Evolutionary conservation across 1,140 invertebrate genomes (phyloP).

Genomic region (Lamellibrachia luymesi): DNA sequence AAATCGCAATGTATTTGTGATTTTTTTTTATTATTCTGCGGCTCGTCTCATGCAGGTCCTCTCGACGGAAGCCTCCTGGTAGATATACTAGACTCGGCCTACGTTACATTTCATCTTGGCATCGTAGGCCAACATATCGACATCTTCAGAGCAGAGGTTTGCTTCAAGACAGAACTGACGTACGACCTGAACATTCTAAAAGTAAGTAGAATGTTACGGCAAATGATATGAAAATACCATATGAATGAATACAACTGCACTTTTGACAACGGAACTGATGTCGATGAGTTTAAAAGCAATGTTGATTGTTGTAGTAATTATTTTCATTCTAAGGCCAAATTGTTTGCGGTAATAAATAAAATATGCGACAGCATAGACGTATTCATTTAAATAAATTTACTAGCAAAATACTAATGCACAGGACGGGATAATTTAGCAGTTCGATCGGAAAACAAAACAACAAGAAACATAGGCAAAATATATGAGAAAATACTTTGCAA

Average conservation of each 20-base stretch:
- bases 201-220: neutral
- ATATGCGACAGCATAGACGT: neutral
- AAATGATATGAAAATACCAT: neutral
- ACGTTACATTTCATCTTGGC: neutral
- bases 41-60: neutral
- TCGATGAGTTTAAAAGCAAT: too few relatives aligned
- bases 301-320: too few relatives aligned
- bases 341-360: too few relatives aligned
- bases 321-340: too few relatives aligned
- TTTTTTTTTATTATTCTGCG: neutral
- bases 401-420: too few relatives aligned
- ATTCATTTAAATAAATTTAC: neutral
- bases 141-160: constrained; percentile 11
- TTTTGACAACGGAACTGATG: too few relatives aligned
- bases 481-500: too few relatives aligned
- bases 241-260: too few relatives aligned
- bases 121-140: neutral
- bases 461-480: too few relatives aligned
- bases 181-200: constrained; percentile 11
- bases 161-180: neutral
- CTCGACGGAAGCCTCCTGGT: neutral
- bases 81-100: neutral
- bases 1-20: too few relatives aligned
- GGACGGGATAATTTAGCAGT: too few relatives aligned
- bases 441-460: too few relatives aligned